Evolutionary conservation across 2,888 invertebrate species (phyloP).

Genomic region (Cephus sareptanus): DNA sequence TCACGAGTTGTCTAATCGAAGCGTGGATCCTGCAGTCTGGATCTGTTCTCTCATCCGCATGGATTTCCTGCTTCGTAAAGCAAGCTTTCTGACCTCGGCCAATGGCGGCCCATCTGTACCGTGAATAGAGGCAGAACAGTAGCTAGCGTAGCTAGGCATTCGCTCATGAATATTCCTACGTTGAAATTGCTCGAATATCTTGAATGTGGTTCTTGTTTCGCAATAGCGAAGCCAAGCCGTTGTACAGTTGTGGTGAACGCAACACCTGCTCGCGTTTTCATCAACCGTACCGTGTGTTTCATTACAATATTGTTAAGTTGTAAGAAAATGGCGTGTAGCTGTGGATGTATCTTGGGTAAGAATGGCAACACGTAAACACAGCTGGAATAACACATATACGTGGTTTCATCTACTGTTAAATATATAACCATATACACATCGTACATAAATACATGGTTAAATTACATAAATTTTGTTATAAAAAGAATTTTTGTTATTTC

Average conservation of each 20-base stretch:
- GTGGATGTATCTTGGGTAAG: background rate
- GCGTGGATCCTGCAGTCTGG: slow-evolving; percentile 49
- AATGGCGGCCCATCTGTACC: slow-evolving; percentile 21
- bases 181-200: slow-evolving; percentile 58
- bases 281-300: background rate
- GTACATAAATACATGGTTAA: background rate
- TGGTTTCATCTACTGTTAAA: background rate
- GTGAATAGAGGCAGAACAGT: slow-evolving; percentile 52
- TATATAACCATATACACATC: background rate
- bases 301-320: background rate
- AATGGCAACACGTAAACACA: background rate
- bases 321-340: background rate
- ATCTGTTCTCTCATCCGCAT: slow-evolving; percentile 55
- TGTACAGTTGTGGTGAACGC: background rate
- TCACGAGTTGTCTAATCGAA: slow-evolving; percentile 61
- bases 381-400: background rate
- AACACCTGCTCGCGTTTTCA: slow-evolving; percentile 6
- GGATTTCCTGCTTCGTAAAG: slow-evolving; percentile 59
- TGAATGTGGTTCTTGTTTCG: slow-evolving; percentile 40
- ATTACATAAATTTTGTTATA: background rate
- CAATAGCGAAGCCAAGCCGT: background rate
- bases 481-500: background rate
- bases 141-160: slow-evolving; percentile 31
- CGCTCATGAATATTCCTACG: slow-evolving; percentile 61
- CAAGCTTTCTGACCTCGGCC: slow-evolving; percentile 35